Conservation (phyloP, 2,113 vertebrate species). For the Tichodroma muraria region DNA sequence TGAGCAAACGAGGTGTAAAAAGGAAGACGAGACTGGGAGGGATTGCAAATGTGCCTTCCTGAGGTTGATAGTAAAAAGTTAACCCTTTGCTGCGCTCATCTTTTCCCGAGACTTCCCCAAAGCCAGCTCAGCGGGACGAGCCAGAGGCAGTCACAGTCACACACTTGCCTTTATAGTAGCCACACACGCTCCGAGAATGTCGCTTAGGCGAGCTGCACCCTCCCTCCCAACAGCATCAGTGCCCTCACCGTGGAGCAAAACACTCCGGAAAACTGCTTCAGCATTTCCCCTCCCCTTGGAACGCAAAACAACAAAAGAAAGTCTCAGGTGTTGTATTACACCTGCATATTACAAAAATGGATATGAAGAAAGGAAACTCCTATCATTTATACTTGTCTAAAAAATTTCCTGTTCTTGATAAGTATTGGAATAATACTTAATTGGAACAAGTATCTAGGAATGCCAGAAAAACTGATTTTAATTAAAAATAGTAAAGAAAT, state of each 20-base stretch:
- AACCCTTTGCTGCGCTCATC: neutral
- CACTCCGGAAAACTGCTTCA: neutral
- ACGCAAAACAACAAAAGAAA: neutral
- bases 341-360: neutral
- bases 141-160: neutral
- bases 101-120: neutral
- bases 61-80: constrained; percentile 4
- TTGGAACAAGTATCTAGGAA: too few species aligned
- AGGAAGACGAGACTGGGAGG: neutral
- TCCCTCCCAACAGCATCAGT: neutral
- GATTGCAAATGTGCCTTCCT: neutral
- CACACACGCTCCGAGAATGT: accelerated
- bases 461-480: neutral
- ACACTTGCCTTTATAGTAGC: neutral
- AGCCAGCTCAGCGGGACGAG: neutral
- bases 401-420: neutral
- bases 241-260: neutral
- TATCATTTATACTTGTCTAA: neutral
- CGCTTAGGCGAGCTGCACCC: neutral
- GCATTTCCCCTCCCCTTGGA: neutral
- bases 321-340: neutral
- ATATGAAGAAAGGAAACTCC: neutral
- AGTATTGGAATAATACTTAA: too few species aligned
- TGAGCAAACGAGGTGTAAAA: constrained; percentile 15
- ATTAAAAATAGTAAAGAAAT: neutral